Percentiles rank a stretch among this genome's conserved stretches.
phyloP scores from a whole-genome alignment of 2,888 invertebrate species.

The Nezara viridula region DNA sequence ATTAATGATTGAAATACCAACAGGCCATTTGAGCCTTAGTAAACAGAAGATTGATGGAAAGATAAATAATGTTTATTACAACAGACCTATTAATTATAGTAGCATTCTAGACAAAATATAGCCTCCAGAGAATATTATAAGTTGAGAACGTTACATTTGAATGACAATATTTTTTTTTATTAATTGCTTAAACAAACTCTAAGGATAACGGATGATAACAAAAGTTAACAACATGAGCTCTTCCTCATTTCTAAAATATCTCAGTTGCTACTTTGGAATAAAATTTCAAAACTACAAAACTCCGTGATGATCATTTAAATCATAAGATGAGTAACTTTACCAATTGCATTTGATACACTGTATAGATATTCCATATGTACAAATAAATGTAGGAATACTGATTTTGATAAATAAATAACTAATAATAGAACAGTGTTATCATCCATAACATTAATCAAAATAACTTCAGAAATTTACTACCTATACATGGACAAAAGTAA shows the following conservation, averaged over 20 bases:
- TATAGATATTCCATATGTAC: neutral
- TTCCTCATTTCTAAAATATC: neutral
- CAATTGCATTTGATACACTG: neutral
- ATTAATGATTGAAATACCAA: neutral
- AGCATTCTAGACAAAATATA: neutral
- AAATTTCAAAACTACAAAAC: neutral
- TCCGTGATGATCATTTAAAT: neutral
- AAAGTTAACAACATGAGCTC: neutral
- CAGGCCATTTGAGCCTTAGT: neutral
- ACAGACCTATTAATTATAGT: too few relatives aligned
- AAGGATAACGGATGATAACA: neutral
- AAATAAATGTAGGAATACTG: neutral
- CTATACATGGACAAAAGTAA: neutral
- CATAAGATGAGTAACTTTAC: neutral
- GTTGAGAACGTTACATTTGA: neutral
- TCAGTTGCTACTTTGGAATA: neutral
- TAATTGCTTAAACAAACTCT: neutral
- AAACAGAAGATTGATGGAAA: neutral
- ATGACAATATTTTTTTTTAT: neutral
- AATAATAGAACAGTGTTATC: neutral
- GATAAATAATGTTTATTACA: neutral
- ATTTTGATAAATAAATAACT: conserved; percentile 19
- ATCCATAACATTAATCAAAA: neutral
- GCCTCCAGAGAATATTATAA: neutral
- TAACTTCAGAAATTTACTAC: neutral